Base-by-base conservation (phyloP, 2,888 invertebrate species). In the Hirtodrosophila cameraria region DNA sequence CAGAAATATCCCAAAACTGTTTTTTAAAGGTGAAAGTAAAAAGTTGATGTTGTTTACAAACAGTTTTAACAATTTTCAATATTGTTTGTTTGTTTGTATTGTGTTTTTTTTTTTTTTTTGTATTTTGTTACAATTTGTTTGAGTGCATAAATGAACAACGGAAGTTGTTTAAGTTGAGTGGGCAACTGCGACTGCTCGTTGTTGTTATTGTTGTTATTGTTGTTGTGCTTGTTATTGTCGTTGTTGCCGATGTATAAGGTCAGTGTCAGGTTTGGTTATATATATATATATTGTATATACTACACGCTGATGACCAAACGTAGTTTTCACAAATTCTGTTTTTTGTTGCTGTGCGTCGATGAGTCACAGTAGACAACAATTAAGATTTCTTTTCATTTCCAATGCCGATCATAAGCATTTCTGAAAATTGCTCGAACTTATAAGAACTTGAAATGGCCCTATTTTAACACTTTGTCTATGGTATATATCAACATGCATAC, bases 21-120 rank as follows among this genome's bases (percentile, higher is more conserved):
- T 33, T 54, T 33, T 46, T 38, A 72, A 70, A 77, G 84, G 79
- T 78, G 82, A 78, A 84, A 81, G 75, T 84, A 70, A 74, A 74
- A 65, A 62, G 36, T 67, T 49, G n/a, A 2, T 20, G 25, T 23
- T 57, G 18, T 16, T 23, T 3, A 18, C n/a, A n/a, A n/a, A n/a
- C n/a, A n/a, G 33, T 55, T 8, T 25, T 25, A 38, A 9, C 28
- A 46, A 25, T 36, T 33, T 23, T 7, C 30, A 30, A n/a, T 27
- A 33, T 12, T 43, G 30, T 36, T 27, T 3, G 23, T 57, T 28
- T 48, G 35, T 59, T 39, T 38, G 25, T 39, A 35, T 50, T 66
- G 55, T 70, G 18, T 6, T 42, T 1, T 16, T 27, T 7, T 54
- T 63, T 58, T 54, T 65, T 30, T 36, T 42, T 50, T 43, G 9